phyloP scores from a whole-genome alignment of 2,113 vertebrate genomes.

The Rattus rattus region DNA sequence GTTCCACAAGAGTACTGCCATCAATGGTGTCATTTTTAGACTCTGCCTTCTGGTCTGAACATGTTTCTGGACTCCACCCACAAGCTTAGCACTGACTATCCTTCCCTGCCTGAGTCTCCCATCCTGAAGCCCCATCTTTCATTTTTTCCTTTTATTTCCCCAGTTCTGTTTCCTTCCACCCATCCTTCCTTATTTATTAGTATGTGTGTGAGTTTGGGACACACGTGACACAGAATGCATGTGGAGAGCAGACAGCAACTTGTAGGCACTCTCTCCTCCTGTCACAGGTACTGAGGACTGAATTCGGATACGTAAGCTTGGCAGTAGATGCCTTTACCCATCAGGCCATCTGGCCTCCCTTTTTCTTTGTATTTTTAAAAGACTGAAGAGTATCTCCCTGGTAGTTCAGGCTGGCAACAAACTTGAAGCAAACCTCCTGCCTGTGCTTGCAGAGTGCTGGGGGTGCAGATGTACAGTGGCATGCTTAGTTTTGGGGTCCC shows the following conservation, averaged over 20 bases:
- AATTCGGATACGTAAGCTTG: neutral
- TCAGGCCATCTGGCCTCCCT: too few relatives aligned
- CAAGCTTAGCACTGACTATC: neutral
- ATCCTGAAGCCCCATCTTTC: neutral
- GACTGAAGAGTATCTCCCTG: neutral
- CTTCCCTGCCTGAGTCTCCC: neutral
- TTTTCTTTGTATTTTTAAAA: neutral
- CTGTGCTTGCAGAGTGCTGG: too few relatives aligned
- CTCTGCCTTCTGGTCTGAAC: neutral
- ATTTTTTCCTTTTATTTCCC: too few relatives aligned
- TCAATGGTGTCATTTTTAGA: neutral
- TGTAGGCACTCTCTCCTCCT: neutral
- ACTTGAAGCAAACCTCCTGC: neutral
- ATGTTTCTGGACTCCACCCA: neutral
- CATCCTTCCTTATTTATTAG: neutral
- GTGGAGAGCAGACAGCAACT: neutral
- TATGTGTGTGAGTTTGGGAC: neutral
- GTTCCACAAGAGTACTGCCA: neutral
- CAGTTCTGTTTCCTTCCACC: neutral
- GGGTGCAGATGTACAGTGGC: too few relatives aligned
- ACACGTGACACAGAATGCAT: neutral
- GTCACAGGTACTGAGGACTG: neutral
- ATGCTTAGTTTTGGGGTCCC: accelerated
- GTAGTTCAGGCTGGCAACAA: neutral
- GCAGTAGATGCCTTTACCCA: neutral